Percentiles rank a stretch among this genome's conserved stretches.
phyloP scores from a whole-genome alignment of 2,888 invertebrate species.

The Kuschelorhynchus macadamiae region DNA sequence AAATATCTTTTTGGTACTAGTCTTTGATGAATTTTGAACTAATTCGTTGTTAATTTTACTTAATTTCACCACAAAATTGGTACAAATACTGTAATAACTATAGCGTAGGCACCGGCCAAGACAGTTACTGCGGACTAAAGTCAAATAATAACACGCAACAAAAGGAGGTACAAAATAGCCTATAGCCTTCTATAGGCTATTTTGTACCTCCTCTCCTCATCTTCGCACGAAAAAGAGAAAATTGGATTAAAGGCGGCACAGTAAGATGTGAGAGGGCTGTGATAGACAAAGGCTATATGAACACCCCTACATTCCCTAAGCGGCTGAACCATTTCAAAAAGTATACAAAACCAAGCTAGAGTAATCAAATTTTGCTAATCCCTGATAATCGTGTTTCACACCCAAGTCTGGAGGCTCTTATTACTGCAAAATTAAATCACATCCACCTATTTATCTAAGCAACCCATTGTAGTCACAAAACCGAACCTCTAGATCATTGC shows the following conservation, averaged over 20 bases:
- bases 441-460: not conserved
- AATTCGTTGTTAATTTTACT: too few relatives aligned
- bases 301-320: conserved; percentile 16
- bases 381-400: not conserved
- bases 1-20: too few relatives aligned
- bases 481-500: conserved; percentile 19
- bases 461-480: not conserved
- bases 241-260: conserved; percentile 22
- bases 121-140: too few relatives aligned
- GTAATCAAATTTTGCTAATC: not conserved
- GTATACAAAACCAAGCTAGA: conserved; percentile 20
- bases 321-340: conserved; percentile 23
- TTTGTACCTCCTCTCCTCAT: conserved; percentile 35
- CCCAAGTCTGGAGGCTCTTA: not conserved
- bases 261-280: conserved; percentile 16
- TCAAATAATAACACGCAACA: too few relatives aligned
- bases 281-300: conserved; percentile 37
- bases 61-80: too few relatives aligned
- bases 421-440: conserved; percentile 26
- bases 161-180: too few relatives aligned
- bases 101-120: too few relatives aligned
- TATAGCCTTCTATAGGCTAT: conserved; percentile 25
- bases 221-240: conserved; percentile 33
- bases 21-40: too few relatives aligned
- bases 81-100: too few relatives aligned